Evolutionary conservation across 2,888 invertebrate genomes (phyloP), one percentile per base, ranked within the genome.

Genomic region (Serripes groenlandicus): DNA sequence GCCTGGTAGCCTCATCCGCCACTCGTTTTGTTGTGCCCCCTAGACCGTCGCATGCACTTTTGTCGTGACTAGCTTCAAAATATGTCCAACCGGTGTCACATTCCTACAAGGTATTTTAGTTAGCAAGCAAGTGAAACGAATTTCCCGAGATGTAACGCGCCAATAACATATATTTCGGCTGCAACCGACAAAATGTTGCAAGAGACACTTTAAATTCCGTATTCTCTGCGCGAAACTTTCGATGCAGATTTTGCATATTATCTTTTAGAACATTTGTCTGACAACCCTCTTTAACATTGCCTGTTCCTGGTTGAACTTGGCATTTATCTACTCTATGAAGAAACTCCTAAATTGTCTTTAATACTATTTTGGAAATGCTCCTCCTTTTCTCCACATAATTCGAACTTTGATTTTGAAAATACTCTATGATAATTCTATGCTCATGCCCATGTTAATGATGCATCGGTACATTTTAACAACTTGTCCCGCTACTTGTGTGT

Each of bases 11-110:
- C 23, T 82, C 78, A 49, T 86, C 88, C 5, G 83, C 81, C 70
- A 84, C 64, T 37, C 82, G n/a, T 72, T 86, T 88, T 3, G 74
- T 62, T 4, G 77, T 69, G 4, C 87, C 79, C 21, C 86, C 85
- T 11, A 83, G 64, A 5, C 82, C 88, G 70, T 88, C 83, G 37
- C 88, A 86, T 18, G 88, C 72, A 18, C 84, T 77, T 64, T 87
- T 85, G 52, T 83, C 87, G 60, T 85, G 81, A 2, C 87, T 78
- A 18, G 71, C 60, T 70, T 87, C 83, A 60, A 85, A 89, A 35
- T 88, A 86, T 34, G 85, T 83, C 88, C 88, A 89, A 26, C 52
- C 75, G 0, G 81, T 79, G 0, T 26, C 23, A n/a, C 62, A 15
- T 15, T 74, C 70, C 72, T 75, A 79, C 5, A 87, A n/a, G 15